Evolutionary conservation across 1,140 invertebrate species (phyloP), one percentile per base, ranked within the genome.

Genomic region (Zaprionus gabonicus): DNA sequence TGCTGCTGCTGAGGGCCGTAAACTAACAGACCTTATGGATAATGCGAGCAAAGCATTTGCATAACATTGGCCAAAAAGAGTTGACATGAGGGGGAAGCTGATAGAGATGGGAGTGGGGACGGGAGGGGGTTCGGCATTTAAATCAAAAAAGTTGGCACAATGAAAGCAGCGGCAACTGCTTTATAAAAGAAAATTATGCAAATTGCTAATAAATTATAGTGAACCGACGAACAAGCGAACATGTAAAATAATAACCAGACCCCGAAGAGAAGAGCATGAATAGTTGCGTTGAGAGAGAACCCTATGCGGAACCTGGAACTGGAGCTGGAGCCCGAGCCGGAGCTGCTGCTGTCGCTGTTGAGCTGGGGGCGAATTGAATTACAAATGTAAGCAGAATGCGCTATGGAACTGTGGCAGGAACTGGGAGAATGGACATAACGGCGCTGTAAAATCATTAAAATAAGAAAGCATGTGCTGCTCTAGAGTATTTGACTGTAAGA

Each of bases 201-300:
- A 90, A 90, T 90, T 90, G 85, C 85, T 90, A 90, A 90, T 90
- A 90, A 90, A 90, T 90, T 90, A 90, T 91, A 90, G 85, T 91
- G 86, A 85, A 68, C 82, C 81, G 79, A 69, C 86, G 85, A 80
- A 69, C 85, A 81, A 88, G 79, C 85, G 81, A 90, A 90, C 86
- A 88, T 88, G 85, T 88, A 88, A 88, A 88, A 90, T 88, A 86
- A 88, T 88, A 88, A 85, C 71, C 70, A 66, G 64, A 81, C 28
- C 60, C 63, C 17, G 60, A 28, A 63, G 23, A 56, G 36, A 23
- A 49, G 41, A 49, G 6, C 13, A 31, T 20, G 13, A 68, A n/a
- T 12, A 34, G 25, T 20, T 55, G 15, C 17, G 59, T 3, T n/a
- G 57, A 0, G 23, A 62, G 36, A 62, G 38, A 62, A 44, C 44